A percentile compares a stretch with the other conserved stretches of the same genome.
Evolutionary conservation across 1,140 invertebrate species (phyloP).

Genomic region (Phenacoccus solenopsis): DNA sequence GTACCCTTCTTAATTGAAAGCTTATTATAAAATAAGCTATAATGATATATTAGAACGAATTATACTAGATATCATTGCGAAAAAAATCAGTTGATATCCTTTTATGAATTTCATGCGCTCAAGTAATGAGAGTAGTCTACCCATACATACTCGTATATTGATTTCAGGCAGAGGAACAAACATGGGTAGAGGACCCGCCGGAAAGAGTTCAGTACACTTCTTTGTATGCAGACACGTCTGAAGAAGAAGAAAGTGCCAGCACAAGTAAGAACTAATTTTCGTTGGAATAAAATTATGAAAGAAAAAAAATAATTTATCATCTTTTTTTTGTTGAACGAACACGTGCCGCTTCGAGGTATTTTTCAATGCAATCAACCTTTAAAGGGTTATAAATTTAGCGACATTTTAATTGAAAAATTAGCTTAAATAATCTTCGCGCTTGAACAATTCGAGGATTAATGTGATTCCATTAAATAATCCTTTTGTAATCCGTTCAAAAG

Average conservation of each 20-base stretch:
- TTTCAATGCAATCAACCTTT: background rate
- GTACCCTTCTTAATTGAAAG: no score
- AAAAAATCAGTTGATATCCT: background rate
- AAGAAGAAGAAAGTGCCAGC: conserved; percentile 57
- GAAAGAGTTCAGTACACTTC: conserved; percentile 57
- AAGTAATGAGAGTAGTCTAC: no score
- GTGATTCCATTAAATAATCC: no score
- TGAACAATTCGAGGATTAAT: no score
- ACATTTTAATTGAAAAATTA: background rate
- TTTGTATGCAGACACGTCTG: conserved; percentile 50
- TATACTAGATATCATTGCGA: background rate
- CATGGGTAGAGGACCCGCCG: conserved; percentile 68
- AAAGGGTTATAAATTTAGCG: background rate
- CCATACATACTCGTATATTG: background rate
- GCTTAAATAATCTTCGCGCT: no score
- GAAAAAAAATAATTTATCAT: background rate
- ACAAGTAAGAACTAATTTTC: conserved; percentile 39
- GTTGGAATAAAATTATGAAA: background rate
- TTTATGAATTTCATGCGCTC: no score
- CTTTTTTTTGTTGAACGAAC: background rate
- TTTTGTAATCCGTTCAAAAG: no score
- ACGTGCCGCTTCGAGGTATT: background rate
- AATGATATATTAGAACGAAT: background rate
- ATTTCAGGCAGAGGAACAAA: conserved; percentile 46
- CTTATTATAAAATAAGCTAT: no score